Evolutionary conservation across 1,140 invertebrate species (phyloP).

Genomic region (Helicorthomorpha holstii): DNA sequence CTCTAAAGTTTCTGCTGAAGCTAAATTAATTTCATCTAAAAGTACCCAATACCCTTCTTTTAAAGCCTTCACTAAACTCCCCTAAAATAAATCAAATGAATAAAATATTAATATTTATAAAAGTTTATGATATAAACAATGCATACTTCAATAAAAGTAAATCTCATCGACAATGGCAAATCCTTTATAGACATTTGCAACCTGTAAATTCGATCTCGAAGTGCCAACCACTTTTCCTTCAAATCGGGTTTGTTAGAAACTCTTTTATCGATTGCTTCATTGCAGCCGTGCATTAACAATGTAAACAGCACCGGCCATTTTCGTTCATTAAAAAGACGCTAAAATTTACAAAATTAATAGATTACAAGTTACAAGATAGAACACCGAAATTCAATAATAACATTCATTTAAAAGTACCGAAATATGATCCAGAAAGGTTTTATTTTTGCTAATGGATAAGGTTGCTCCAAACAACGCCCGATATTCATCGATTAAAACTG

Average conservation of each 20-base stretch:
- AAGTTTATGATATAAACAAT: not conserved
- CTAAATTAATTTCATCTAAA: slow-evolving; percentile 94
- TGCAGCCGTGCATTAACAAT: not conserved
- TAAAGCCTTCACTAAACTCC: slow-evolving; percentile 76
- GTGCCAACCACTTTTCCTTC: slow-evolving; percentile 36
- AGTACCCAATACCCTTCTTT: slow-evolving; percentile 81
- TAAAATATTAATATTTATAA: not conserved
- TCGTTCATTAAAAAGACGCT: not conserved
- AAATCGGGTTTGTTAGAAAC: slow-evolving; percentile 13
- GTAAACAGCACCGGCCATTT: not conserved
- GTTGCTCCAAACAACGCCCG: slow-evolving; percentile 59
- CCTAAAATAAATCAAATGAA: slow-evolving; percentile 26
- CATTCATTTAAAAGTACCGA: slow-evolving; percentile 26
- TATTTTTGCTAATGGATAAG: slow-evolving; percentile 64
- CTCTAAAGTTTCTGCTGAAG: slow-evolving; percentile 86
- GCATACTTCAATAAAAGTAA: slow-evolving; percentile 65
- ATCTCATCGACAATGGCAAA: slow-evolving; percentile 54
- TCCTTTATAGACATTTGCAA: slow-evolving; percentile 45
- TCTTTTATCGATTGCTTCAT: too few relatives aligned
- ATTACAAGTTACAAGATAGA: not conserved
- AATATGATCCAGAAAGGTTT: slow-evolving; percentile 63
- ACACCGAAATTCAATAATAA: slow-evolving; percentile 9
- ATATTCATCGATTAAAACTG: slow-evolving; percentile 68
- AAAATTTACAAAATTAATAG: not conserved
- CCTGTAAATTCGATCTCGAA: slow-evolving; percentile 43